phyloP scores from a whole-genome alignment of 2,888 invertebrate genomes.

The Agriopis marginaria region DNA sequence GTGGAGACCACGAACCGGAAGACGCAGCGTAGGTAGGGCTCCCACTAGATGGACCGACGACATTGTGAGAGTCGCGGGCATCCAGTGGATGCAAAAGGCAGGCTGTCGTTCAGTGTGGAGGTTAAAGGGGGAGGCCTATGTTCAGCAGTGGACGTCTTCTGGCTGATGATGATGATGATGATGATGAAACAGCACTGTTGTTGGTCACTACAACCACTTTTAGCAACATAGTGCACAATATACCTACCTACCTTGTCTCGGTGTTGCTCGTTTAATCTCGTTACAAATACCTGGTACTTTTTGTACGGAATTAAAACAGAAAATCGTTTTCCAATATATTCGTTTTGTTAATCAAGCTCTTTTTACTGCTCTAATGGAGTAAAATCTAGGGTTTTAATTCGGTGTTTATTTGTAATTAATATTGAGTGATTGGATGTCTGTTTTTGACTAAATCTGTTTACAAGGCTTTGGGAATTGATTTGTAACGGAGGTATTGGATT shows the following conservation, averaged over 20 bases:
- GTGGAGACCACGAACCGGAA: too few relatives aligned
- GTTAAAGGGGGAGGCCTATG: too few relatives aligned
- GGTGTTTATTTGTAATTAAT: slow-evolving; percentile 17
- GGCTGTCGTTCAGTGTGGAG: too few relatives aligned
- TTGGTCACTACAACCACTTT: neutral
- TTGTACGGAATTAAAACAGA: slow-evolving; percentile 40
- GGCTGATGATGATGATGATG: too few relatives aligned
- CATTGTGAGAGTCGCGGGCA: too few relatives aligned
- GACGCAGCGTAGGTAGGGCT: too few relatives aligned
- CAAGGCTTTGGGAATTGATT: neutral
- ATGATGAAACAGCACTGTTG: neutral
- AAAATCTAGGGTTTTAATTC: slow-evolving; percentile 10
- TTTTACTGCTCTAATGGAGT: slow-evolving; percentile 33
- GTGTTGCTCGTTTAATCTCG: slow-evolving; percentile 40
- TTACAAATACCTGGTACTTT: slow-evolving; percentile 41
- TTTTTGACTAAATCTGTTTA: slow-evolving; percentile 14
- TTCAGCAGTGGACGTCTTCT: too few relatives aligned
- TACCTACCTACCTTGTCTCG: neutral
- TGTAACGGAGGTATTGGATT: slow-evolving; percentile 3
- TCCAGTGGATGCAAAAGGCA: too few relatives aligned
- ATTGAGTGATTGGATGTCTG: slow-evolving; percentile 14
- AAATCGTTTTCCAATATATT: slow-evolving; percentile 46
- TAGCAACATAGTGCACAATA: neutral
- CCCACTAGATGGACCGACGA: too few relatives aligned
- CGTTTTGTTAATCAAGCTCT: slow-evolving; percentile 44